Evolutionary conservation across 1,140 invertebrate genomes (phyloP).

Genomic region (Apis florea): DNA sequence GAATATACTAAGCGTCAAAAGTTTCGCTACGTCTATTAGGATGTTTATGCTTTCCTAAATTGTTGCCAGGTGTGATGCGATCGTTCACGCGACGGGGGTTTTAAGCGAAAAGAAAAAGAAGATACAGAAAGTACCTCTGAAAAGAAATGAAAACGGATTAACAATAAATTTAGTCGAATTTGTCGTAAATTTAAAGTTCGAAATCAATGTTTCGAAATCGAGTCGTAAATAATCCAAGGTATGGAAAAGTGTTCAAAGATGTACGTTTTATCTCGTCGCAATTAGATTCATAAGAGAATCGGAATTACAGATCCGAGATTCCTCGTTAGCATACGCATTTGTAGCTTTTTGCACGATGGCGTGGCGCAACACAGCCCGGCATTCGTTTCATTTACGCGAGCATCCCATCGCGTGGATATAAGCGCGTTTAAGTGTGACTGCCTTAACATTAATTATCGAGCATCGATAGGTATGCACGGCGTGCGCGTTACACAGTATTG

Average conservation of each 20-base stretch:
- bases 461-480: slow-evolving; percentile 17
- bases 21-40: slow-evolving; percentile 25
- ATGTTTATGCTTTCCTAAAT: background rate
- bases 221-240: no score
- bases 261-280: no score
- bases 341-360: background rate
- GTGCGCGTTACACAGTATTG: background rate
- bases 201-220: no score
- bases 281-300: no score
- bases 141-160: no score
- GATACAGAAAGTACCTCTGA: no score
- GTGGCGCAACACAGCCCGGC: background rate
- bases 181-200: no score
- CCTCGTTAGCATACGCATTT: background rate
- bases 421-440: background rate
- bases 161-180: no score
- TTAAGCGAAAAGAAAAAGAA: background rate
- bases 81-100: no score
- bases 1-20: slow-evolving; percentile 3
- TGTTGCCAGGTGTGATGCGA: background rate
- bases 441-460: slow-evolving; percentile 29
- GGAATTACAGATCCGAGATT: background rate
- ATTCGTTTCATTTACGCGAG: background rate
- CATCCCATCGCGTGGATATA: background rate
- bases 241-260: no score